Evolutionary conservation across 1,140 invertebrate species (phyloP), one percentile per base, ranked within the genome.

Genomic region (Plectrocnemia conspersa): DNA sequence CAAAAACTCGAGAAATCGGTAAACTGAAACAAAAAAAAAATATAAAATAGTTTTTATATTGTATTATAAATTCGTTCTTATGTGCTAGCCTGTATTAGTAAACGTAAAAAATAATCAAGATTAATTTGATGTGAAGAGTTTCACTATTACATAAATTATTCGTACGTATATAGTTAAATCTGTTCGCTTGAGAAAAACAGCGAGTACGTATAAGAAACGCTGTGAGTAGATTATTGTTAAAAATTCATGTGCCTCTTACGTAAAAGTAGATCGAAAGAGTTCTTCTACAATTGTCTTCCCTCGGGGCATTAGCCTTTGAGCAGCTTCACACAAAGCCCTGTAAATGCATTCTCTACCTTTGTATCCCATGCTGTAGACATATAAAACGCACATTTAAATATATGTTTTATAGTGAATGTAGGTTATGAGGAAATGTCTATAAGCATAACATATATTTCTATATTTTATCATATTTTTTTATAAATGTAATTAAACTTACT

Each of bases 251-350:
- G 15, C 15, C 6, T 75, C 81, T 82, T 75, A 85, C 84, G 78
- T 78, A 62, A 86, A 84, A 16, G 86, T 70, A 29, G 81, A 80
- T 52, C 82, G 77, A 38, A 88, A 77, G 63, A 89, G 75, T 69
- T 88, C 84, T 63, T 86, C 81, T 1, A 88, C 64, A 63, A 89
- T 78, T 22, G 80, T 83, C 5, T 77, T 77, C 23, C 78, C 76
- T 54, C 77, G 75, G 3, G 79, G 77, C 27, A 79, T 70, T 22
- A 88, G 68, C 27, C 77, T 73, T 57, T 83, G 82, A 0, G 82
- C 79, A 6, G 82, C 82, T 63, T 87, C 85, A 65, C 85, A 87
- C 0, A 87, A 68, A 0, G 83, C 81, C 18, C 83, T 78, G 18
- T 84, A 69, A 21, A 87, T 70, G 61, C 84, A 87, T 1, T 75